Evolutionary conservation across 1,140 invertebrate genomes (phyloP).

Genomic region (Chironomus striatipennis): DNA sequence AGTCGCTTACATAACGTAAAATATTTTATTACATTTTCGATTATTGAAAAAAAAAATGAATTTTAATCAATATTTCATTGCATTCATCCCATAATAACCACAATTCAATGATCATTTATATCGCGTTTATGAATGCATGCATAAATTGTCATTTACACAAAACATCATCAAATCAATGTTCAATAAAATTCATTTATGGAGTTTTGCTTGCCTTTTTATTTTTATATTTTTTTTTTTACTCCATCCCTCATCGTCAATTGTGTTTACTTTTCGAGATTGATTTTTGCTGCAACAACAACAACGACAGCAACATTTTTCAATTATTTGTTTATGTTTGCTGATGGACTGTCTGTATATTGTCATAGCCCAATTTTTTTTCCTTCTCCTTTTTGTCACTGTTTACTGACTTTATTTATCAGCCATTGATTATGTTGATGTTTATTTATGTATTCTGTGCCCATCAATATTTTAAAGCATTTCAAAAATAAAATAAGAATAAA

Average conservation of each 20-base stretch:
- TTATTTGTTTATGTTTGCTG: conserved; percentile 1
- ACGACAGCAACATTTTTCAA: background rate
- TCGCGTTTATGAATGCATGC: background rate
- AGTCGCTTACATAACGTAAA: too few relatives aligned
- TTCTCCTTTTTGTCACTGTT: background rate
- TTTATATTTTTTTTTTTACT: background rate
- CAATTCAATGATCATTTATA: too few relatives aligned
- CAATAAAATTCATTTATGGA: background rate
- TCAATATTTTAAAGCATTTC: too few relatives aligned
- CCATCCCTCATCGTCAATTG: too few relatives aligned
- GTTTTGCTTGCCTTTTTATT: background rate
- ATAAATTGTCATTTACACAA: conserved; percentile 14
- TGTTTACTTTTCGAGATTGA: conserved; percentile 7
- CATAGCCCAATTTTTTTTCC: background rate
- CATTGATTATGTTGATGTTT: background rate
- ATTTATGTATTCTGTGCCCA: background rate
- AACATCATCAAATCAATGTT: background rate
- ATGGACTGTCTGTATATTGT: background rate
- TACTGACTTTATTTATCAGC: background rate
- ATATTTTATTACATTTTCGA: too few relatives aligned
- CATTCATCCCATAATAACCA: too few relatives aligned
- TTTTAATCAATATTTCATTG: too few relatives aligned
- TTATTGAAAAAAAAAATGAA: too few relatives aligned
- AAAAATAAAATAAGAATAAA: too few relatives aligned
- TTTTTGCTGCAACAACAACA: background rate